phyloP scores from a whole-genome alignment of 1,140 invertebrate genomes.

The Pseudomyrmex sp. region DNA sequence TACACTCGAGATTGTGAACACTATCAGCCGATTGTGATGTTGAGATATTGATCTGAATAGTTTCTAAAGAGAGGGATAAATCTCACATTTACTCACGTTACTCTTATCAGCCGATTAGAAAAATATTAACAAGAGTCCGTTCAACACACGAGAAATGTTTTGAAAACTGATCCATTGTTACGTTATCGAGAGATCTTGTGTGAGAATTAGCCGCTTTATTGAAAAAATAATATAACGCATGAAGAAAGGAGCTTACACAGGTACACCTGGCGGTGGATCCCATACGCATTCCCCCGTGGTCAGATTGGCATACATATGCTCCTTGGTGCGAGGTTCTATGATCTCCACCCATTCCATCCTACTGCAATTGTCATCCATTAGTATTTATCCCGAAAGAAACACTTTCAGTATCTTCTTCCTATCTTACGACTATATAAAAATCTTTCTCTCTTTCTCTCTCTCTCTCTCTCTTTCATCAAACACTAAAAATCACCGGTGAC shows the following conservation, averaged over 20 bases:
- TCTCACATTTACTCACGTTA: too few species aligned
- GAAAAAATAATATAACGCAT: neutral
- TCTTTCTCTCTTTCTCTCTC: neutral
- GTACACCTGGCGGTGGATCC: conserved; percentile 95
- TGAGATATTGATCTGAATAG: neutral
- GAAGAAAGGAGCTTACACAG: conserved; percentile 88
- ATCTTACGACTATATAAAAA: conserved; percentile 4
- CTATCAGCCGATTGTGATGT: neutral
- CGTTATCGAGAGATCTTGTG: too few species aligned
- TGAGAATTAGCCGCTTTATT: neutral
- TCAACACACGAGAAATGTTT: neutral
- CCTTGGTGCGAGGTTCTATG: conserved; percentile 98
- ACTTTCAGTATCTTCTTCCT: neutral
- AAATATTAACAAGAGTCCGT: too few species aligned
- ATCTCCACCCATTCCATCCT: conserved; percentile 99
- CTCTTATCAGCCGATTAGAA: too few species aligned
- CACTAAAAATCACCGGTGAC: neutral
- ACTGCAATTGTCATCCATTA: conserved; percentile 75
- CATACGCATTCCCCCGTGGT: conserved; percentile 99
- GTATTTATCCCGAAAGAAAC: neutral
- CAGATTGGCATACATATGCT: conserved; percentile 99
- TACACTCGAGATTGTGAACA: neutral
- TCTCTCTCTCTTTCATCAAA: too few species aligned
- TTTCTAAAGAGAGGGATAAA: neutral
- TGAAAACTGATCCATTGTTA: too few species aligned